These are phyloP conservation scores for Lepilemur ruficaudatus DNA, from an alignment of 2,797 vertebrate species.

Conservation along the genomic window DNA sequence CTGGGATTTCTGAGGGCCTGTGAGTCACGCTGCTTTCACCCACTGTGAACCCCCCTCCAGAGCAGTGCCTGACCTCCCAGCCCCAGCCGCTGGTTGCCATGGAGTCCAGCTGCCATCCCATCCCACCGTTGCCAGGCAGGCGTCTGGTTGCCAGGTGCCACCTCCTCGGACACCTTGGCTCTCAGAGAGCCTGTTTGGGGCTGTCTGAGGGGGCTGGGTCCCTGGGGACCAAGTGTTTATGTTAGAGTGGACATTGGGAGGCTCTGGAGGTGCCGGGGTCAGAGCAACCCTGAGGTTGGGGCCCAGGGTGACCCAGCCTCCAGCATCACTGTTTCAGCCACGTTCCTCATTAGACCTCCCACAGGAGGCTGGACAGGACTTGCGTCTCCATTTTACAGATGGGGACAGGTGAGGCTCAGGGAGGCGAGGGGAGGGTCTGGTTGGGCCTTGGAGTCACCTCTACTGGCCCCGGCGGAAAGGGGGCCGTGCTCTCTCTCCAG, in stretches of 20 bases:
- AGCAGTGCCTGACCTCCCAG: not conserved
- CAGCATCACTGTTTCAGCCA: not conserved
- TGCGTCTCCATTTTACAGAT: not conserved
- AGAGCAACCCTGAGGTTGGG: not conserved
- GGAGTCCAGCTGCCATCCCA: conserved; percentile 46
- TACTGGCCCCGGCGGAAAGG: not conserved
- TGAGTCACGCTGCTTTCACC: not conserved
- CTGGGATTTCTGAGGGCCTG: not conserved
- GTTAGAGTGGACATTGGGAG: not conserved
- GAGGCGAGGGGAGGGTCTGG: too few species aligned
- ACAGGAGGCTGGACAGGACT: not conserved
- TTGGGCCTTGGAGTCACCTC: not conserved
- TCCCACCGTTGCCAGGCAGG: conserved; percentile 54
- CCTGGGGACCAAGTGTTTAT: not conserved
- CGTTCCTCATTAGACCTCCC: not conserved
- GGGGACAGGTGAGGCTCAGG: not conserved
- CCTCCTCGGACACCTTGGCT: conserved; percentile 54
- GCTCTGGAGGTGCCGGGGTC: not conserved
- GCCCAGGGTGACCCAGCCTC: not conserved
- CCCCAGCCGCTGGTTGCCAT: conserved; percentile 60
- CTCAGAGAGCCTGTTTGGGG: not conserved
- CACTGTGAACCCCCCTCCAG: not conserved
- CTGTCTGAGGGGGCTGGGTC: not conserved
- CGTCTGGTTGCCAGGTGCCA: conserved; percentile 62
- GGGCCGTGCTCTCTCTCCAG: accelerated